These are phyloP conservation scores for Mnemiopsis leidyi DNA, from an alignment of 37 sponge, comb jelly and placozoan species.

Conservation along the genomic window DNA sequence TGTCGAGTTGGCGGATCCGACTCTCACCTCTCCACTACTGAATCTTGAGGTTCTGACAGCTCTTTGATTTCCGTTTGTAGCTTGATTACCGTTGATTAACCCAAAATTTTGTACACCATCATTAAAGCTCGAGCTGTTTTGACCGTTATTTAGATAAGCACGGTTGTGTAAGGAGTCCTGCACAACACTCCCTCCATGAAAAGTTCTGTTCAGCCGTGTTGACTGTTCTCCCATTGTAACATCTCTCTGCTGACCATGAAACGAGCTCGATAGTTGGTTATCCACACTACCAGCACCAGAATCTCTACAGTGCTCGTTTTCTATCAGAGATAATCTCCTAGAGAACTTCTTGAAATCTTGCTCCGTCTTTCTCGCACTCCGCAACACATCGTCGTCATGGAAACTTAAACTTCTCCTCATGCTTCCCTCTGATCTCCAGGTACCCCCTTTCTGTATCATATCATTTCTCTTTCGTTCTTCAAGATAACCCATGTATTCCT, in stretches of 20 bases:
- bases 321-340: slow-evolving; percentile 5
- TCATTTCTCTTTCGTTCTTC: not conserved
- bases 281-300: not conserved
- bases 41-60: not conserved
- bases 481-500: not conserved
- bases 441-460: not conserved
- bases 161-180: too few relatives aligned
- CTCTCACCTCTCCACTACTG: not conserved
- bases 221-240: not conserved
- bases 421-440: not conserved
- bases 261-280: not conserved
- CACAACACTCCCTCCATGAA: not conserved
- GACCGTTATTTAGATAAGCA: too few relatives aligned
- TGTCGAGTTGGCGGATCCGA: not conserved
- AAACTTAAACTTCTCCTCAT: not conserved
- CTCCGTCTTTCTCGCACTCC: not conserved
- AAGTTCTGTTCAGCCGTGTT: not conserved
- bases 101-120: not conserved
- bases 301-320: not conserved
- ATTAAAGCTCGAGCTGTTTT: not conserved
- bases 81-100: not conserved
- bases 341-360: not conserved
- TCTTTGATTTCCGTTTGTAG: not conserved
- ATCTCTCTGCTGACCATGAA: not conserved
- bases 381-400: not conserved